phyloP scores from a whole-genome alignment of 2,797 vertebrate species.

The Notamacropus eugenii region DNA sequence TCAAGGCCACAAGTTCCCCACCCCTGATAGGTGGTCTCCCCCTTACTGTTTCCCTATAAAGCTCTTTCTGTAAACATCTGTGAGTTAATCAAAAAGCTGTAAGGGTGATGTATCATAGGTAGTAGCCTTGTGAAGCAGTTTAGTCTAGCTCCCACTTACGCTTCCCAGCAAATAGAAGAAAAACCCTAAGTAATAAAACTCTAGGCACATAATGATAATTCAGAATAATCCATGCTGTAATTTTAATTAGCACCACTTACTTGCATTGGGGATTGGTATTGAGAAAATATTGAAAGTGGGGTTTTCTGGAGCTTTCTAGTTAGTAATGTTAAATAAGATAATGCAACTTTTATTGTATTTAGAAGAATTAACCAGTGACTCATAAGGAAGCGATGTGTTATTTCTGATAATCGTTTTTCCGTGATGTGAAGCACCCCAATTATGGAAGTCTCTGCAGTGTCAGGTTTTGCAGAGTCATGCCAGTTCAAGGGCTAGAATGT shows the following conservation, averaged over 20 bases:
- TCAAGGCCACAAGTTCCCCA: no score
- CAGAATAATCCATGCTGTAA: neutral
- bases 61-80: neutral
- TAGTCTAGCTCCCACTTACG: neutral
- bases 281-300: constrained; percentile 6
- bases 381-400: constrained; percentile 41
- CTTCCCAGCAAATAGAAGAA: neutral
- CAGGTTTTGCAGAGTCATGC: constrained; percentile 66
- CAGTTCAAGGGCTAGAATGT: neutral
- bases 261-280: neutral
- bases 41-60: neutral
- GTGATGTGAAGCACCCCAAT: neutral
- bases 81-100: neutral
- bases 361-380: constrained; percentile 15
- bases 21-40: neutral
- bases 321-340: neutral
- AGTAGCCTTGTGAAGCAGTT: neutral
- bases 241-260: constrained; percentile 29
- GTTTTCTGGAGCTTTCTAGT: neutral
- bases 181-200: neutral
- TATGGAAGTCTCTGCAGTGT: constrained; percentile 41
- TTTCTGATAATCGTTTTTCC: neutral
- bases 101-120: neutral
- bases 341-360: constrained; percentile 26
- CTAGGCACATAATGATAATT: neutral